phyloP scores from a whole-genome alignment of 2,113 vertebrate genomes.

The Tupaia chinensis region DNA sequence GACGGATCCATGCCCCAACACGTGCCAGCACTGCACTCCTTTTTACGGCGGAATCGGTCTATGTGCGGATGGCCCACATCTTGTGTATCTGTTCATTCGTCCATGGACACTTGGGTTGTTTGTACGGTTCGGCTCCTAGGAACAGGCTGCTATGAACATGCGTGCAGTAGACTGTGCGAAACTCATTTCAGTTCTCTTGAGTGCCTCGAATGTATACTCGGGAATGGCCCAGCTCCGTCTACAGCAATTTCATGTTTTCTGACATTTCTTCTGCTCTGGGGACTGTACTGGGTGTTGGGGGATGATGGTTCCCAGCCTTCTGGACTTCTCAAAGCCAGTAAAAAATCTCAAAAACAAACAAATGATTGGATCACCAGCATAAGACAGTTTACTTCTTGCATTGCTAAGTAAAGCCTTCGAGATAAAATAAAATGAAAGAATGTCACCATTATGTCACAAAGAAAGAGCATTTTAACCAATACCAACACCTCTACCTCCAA shows the following conservation, averaged over 20 bases:
- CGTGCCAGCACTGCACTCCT: not conserved
- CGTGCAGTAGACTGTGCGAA: not conserved
- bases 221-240: not conserved
- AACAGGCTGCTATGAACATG: too few species aligned
- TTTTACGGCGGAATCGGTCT: not conserved
- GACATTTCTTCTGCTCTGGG: not conserved
- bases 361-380: not conserved
- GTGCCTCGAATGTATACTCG: not conserved
- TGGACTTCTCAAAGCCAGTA: not conserved
- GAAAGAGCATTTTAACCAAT: not conserved
- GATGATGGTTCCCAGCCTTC: not conserved
- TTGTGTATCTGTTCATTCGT: not conserved
- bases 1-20: rapidly evolving
- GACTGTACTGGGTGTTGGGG: not conserved
- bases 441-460: constrained; percentile 12
- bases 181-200: not conserved
- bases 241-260: not conserved
- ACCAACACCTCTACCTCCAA: too few species aligned
- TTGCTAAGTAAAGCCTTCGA: not conserved
- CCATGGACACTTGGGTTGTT: not conserved
- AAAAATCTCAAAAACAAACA: not conserved
- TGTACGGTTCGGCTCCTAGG: not conserved
- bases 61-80: too few species aligned
- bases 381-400: not conserved
- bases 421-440: not conserved